Evolutionary conservation across 2,113 vertebrate genomes (phyloP).

Genomic region (Cygnus atratus): DNA sequence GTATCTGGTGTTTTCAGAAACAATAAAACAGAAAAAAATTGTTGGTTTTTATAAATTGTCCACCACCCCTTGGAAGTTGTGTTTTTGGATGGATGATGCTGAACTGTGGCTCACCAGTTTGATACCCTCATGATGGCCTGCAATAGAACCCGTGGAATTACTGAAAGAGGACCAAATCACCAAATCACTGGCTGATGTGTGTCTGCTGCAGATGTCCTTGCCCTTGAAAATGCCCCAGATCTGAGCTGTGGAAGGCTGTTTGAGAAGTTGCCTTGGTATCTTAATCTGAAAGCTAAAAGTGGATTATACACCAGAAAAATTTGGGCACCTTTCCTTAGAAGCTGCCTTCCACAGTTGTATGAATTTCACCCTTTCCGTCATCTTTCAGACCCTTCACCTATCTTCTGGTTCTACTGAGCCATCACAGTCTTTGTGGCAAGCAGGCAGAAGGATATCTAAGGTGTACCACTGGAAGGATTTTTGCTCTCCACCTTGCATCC

Average conservation of each 20-base stretch:
- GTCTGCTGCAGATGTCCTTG: neutral
- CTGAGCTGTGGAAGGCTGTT: neutral
- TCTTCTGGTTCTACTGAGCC: conserved; percentile 21
- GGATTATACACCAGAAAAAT: neutral
- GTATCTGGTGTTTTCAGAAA: neutral
- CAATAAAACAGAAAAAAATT: neutral
- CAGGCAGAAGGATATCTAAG: neutral
- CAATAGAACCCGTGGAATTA: accelerated
- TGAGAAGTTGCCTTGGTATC: neutral
- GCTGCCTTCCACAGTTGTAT: neutral
- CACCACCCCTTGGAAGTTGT: neutral
- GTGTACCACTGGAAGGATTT: neutral
- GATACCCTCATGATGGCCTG: neutral
- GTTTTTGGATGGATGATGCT: neutral
- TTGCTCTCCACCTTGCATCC: neutral
- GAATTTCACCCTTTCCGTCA: neutral
- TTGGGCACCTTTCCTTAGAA: neutral
- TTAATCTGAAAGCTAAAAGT: neutral
- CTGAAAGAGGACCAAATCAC: neutral
- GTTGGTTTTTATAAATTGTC: neutral
- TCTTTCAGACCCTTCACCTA: neutral
- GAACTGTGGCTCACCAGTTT: neutral
- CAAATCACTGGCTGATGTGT: neutral
- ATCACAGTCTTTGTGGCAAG: neutral
- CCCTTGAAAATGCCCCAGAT: neutral